phyloP scores from a whole-genome alignment of 1,140 invertebrate species.

The Euglossa dilemma region DNA sequence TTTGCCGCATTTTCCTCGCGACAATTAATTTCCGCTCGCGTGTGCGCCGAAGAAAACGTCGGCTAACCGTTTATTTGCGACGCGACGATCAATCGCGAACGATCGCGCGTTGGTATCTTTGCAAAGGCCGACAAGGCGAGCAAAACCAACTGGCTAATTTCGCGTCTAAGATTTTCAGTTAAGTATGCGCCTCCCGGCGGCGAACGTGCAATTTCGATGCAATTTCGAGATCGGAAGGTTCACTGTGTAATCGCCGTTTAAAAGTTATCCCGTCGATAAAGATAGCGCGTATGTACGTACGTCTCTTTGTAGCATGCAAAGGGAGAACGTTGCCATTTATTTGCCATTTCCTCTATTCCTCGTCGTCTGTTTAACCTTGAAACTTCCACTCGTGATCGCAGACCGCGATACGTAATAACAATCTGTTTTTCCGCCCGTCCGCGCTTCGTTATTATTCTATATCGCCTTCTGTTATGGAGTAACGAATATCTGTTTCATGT shows the following conservation, averaged over 20 bases:
- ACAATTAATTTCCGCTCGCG: not conserved
- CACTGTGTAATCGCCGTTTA: not conserved
- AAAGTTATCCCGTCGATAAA: not conserved
- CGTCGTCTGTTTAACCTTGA: no score
- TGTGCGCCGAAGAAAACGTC: not conserved
- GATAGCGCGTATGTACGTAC: not conserved
- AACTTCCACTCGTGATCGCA: not conserved
- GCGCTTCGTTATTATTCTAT: no score
- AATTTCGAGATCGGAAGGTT: not conserved
- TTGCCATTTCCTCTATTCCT: no score
- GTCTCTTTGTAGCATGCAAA: no score
- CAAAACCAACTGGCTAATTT: not conserved
- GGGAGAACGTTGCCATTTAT: no score
- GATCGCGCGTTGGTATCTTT: not conserved
- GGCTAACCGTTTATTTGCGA: not conserved
- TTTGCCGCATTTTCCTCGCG: not conserved
- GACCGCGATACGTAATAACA: no score
- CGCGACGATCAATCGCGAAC: not conserved
- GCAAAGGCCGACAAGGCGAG: not conserved
- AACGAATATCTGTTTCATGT: constrained; percentile 64
- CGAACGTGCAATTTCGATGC: not conserved
- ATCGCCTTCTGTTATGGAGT: no score
- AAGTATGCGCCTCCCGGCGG: not conserved
- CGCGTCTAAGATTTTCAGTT: not conserved
- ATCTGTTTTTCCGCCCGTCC: no score